A percentile compares a stretch with the other conserved stretches of the same genome.
Evolutionary conservation across 1,140 invertebrate genomes (phyloP).

Genomic region (Drosophila ogumai): DNA sequence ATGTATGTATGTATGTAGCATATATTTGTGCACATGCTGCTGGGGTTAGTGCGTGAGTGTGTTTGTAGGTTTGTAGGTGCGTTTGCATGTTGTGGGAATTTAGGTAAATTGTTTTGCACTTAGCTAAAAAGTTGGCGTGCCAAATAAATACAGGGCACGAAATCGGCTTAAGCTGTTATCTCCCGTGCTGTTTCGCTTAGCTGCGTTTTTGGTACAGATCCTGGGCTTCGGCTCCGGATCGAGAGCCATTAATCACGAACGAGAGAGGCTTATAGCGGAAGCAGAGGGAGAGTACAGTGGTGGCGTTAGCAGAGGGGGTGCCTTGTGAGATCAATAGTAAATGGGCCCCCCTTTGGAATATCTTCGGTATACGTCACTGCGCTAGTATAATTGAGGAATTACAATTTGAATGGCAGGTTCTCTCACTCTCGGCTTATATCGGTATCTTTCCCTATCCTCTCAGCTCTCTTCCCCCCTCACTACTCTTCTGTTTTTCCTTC

Average conservation of each 20-base stretch:
- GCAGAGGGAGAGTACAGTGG: not conserved
- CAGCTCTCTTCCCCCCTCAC: not conserved
- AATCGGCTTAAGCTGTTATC: constrained; percentile 70
- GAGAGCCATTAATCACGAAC: constrained; percentile 66
- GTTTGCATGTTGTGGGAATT: constrained; percentile 52
- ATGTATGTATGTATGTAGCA: not conserved
- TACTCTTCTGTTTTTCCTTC: not conserved
- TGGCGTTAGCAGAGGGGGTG: not conserved
- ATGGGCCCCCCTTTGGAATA: not conserved
- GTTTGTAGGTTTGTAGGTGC: constrained; percentile 1
- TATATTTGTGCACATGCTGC: constrained; percentile 3
- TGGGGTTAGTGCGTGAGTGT: constrained; percentile 18
- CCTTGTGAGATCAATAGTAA: not conserved
- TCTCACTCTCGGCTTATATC: constrained; percentile 25
- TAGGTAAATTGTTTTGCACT: constrained; percentile 83
- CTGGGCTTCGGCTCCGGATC: constrained; percentile 35
- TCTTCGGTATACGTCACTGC: not conserved
- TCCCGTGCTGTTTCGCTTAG: constrained; percentile 69
- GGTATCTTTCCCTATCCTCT: constrained; percentile 13
- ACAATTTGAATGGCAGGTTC: constrained; percentile 70
- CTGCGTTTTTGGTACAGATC: constrained; percentile 36
- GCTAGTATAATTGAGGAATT: constrained; percentile 82
- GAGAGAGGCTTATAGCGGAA: constrained; percentile 22
- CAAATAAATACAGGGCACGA: constrained; percentile 73
- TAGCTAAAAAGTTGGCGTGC: constrained; percentile 76